A percentile compares a stretch with the other conserved stretches of the same genome.
phyloP scores from a whole-genome alignment of 2,888 invertebrate species.

The Eilema depressum region DNA sequence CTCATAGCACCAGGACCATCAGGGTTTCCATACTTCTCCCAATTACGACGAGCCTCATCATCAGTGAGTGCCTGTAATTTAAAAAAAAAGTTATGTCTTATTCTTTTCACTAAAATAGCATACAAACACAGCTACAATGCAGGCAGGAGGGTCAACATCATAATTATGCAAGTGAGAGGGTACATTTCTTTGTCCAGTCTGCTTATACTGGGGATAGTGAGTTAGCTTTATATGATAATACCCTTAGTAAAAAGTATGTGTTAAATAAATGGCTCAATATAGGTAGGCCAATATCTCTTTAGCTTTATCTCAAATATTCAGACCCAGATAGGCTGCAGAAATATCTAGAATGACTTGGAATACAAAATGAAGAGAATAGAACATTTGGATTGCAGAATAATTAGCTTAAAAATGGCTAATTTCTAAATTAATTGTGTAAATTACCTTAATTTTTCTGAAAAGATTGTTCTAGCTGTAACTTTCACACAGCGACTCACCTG shows the following conservation, averaged over 20 bases:
- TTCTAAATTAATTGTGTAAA: background rate
- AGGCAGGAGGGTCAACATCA: too few relatives aligned
- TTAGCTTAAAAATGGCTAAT: background rate
- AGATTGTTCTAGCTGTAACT: too few relatives aligned
- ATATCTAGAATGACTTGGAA: too few relatives aligned
- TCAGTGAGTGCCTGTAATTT: conserved; percentile 94
- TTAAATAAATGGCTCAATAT: too few relatives aligned
- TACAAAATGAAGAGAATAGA: too few relatives aligned
- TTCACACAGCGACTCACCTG: conserved; percentile 88
- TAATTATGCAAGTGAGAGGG: too few relatives aligned
- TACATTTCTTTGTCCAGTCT: background rate
- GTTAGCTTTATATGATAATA: background rate
- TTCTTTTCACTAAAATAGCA: too few relatives aligned
- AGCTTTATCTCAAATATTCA: too few relatives aligned
- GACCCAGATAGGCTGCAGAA: too few relatives aligned
- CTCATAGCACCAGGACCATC: conserved; percentile 99
- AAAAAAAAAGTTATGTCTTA: background rate
- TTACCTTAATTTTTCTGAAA: background rate
- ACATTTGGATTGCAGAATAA: too few relatives aligned
- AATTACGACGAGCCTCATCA: conserved; percentile 98
- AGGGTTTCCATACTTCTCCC: conserved; percentile 99
- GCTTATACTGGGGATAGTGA: background rate
- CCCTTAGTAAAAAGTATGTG: background rate
- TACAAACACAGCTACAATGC: too few relatives aligned
- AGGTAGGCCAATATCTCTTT: too few relatives aligned